Conservation (phyloP, 2,888 invertebrate genomes). For the Archips crataeganus region DNA sequence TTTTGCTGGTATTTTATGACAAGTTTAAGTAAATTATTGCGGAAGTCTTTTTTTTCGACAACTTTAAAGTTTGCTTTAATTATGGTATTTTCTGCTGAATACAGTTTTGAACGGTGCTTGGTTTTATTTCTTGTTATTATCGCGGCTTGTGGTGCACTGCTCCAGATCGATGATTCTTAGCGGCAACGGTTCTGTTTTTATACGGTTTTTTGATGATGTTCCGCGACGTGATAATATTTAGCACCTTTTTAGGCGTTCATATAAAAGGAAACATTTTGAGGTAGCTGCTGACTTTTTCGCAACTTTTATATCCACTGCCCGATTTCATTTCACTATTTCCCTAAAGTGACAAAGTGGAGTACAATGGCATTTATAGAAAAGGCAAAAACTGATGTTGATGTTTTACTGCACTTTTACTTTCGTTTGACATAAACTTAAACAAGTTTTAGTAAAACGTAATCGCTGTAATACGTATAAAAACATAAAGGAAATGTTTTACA, state of each 20-base stretch:
- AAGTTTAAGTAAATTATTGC: neutral
- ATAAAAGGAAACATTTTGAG: conserved; percentile 18
- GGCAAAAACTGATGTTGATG: conserved; percentile 16
- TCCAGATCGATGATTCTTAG: conserved; percentile 22
- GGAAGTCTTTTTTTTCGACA: neutral
- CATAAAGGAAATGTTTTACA: conserved; percentile 3
- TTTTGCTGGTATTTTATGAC: neutral
- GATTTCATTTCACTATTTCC: conserved; percentile 33
- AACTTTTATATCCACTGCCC: conserved; percentile 12
- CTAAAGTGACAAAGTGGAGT: conserved; percentile 13
- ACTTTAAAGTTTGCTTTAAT: neutral
- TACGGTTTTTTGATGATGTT: conserved; percentile 25
- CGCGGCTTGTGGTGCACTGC: conserved; percentile 11
- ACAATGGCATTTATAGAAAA: conserved; percentile 19
- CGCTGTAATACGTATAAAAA: neutral
- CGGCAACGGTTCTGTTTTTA: conserved; percentile 37
- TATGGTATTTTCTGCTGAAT: conserved; percentile 1
- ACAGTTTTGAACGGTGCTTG: neutral
- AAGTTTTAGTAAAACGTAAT: conserved; percentile 2
- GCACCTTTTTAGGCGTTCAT: conserved; percentile 4
- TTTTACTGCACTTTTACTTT: conserved; percentile 25
- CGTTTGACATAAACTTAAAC: conserved; percentile 4
- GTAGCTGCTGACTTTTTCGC: conserved; percentile 33
- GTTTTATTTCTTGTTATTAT: conserved; percentile 7
- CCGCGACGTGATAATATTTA: conserved; percentile 37